Conservation (phyloP, 2,113 vertebrate genomes). For the Falcunculus frontatus region DNA sequence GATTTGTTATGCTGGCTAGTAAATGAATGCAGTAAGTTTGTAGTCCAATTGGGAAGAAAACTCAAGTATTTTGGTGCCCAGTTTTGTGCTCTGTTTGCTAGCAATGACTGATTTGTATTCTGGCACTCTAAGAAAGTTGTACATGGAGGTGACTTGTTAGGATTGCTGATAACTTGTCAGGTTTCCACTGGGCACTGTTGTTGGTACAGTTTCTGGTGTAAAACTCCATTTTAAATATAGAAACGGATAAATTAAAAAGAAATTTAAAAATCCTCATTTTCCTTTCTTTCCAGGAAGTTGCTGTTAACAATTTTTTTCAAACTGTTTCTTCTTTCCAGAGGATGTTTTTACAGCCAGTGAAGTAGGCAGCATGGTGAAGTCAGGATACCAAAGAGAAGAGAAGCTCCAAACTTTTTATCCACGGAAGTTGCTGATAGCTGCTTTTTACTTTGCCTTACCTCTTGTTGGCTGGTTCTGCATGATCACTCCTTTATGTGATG, state of each 20-base stretch:
- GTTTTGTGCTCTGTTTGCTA: not conserved
- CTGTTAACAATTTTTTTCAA: not conserved
- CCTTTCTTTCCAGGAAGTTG: not conserved
- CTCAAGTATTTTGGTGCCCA: not conserved
- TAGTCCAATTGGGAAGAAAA: not conserved
- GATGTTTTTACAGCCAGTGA: not conserved
- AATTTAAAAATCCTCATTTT: not conserved
- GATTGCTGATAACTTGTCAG: not conserved
- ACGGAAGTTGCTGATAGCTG: not conserved
- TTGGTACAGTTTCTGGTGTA: not conserved
- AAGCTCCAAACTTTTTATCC: not conserved
- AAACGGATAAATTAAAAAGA: not conserved
- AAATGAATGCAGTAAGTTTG: not conserved
- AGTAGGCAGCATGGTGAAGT: not conserved
- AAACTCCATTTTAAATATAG: not conserved
- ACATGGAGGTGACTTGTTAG: not conserved
- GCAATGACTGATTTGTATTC: not conserved
- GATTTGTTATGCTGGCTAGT: not conserved
- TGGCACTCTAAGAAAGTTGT: not conserved
- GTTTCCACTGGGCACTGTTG: not conserved
- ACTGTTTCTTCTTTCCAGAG: not conserved
- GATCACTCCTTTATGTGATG: not conserved
- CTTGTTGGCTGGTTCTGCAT: not conserved
- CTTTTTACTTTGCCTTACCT: not conserved
- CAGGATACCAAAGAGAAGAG: not conserved